Percentiles rank a stretch among this genome's conserved stretches.
phyloP scores from a whole-genome alignment of 2,797 vertebrate species.

The Merluccius polli region DNA sequence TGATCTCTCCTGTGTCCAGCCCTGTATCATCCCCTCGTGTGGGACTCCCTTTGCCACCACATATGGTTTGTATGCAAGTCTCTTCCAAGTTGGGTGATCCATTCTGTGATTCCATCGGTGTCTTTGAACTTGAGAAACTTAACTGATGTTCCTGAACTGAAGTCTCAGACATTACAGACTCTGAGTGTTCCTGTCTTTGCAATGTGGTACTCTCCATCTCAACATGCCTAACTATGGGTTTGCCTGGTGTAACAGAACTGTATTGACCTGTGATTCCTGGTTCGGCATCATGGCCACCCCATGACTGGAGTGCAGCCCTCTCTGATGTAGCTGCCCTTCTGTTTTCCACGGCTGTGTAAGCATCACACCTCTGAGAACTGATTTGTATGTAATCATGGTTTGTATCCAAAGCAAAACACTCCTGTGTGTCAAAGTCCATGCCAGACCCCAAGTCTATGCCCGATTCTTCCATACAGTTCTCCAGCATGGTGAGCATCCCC shows the following conservation, averaged over 20 bases:
- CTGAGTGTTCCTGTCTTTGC: conserved; percentile 66
- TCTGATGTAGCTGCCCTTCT: conserved; percentile 10
- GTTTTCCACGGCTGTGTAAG: conserved; percentile 18
- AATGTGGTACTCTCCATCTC: conserved; percentile 66
- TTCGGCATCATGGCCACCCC: neutral
- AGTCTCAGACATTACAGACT: conserved; percentile 57
- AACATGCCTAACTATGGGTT: conserved; percentile 1
- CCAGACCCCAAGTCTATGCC: conserved; percentile 62
- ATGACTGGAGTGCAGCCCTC: neutral
- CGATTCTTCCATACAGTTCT: conserved; percentile 66
- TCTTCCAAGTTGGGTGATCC: conserved; percentile 14
- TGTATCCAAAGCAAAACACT: conserved; percentile 61
- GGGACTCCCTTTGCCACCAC: conserved; percentile 3
- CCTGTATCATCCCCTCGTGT: neutral
- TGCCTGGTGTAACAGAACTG: conserved; percentile 16
- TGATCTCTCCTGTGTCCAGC: conserved; percentile 7
- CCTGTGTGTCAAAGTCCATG: conserved; percentile 76
- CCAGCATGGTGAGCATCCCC: conserved; percentile 74
- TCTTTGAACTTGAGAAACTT: conserved; percentile 55
- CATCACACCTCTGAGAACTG: conserved; percentile 20
- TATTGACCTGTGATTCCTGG: neutral
- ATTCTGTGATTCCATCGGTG: conserved; percentile 22
- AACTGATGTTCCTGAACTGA: conserved; percentile 49
- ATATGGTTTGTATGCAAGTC: conserved; percentile 1
- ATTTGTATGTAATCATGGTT: conserved; percentile 65